Base-by-base conservation (phyloP, 2,113 vertebrate genomes). In the Equus quagga region DNA sequence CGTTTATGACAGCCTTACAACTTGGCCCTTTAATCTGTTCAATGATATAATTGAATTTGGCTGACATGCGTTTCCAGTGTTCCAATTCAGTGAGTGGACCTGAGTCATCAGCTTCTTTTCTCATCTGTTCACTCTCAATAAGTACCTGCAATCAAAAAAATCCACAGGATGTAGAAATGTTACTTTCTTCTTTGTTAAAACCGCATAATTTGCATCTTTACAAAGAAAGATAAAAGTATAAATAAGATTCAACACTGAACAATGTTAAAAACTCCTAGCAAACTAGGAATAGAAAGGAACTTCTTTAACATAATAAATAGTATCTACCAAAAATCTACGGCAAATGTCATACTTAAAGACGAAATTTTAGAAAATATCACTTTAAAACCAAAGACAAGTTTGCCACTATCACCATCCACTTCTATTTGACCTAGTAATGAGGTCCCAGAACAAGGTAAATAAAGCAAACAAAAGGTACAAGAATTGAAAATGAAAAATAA, bases 51-150 rank as follows among this genome's bases (percentile, higher is more conserved):
- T 98, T 99, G 97, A 99, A 98, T 95, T 98, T 99, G 92, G 99
- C 98, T 82, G 98, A 99, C 93, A 97, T 99, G 31, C 97, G 98
- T 95, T 99, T 99, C 99, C 99, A 99, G 76, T 99, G 97, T 65
- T 99, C 98, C 58, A 99, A 33, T 98, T 99, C 99, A 33, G 98
- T 98, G 75, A 99, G 97, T 1, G 99, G 99, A 41, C 99, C 99
- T 19, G 98, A 99, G 84, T 99, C 97, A 93, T 99, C 98, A 92
- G 98, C 98, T 97, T 98, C 99, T 97, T 98, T 99, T 93, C 98
- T 99, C 94, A 99, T 96, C 80, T 99, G 99, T 81, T 99, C 98
- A 97, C 98, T 99, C 90, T 99, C 99, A 92, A 98, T 97, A 76
- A 99, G 98, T 83, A 99, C 99, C 99, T 99, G 89, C 8, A 97